Conservation (phyloP, 2,113 vertebrate species). For the Cebus imitator region DNA sequence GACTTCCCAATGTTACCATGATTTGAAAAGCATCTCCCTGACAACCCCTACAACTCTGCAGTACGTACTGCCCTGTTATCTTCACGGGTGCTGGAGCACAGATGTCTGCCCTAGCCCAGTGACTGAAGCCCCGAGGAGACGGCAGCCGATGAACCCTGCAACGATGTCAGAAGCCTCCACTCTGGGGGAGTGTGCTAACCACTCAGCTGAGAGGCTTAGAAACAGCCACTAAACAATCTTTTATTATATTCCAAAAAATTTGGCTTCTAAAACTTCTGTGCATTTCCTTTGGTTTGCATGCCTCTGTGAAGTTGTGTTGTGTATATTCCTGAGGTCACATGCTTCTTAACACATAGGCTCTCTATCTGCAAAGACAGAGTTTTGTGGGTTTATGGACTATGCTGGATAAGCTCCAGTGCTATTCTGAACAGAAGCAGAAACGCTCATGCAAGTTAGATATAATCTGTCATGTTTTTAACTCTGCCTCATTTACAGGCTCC, state of each 20-base stretch:
- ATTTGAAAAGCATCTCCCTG: neutral
- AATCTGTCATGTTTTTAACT: neutral
- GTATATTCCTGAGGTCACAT: neutral
- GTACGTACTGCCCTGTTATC: neutral
- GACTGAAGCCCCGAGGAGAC: neutral
- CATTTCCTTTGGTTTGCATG: neutral
- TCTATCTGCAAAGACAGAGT: neutral
- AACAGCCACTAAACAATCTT: neutral
- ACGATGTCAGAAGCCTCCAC: accelerated
- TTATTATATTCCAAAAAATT: neutral
- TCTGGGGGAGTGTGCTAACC: neutral
- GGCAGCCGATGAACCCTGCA: neutral
- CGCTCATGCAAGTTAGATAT: neutral
- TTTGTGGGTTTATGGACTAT: neutral
- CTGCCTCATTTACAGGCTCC: neutral
- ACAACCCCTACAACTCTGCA: neutral
- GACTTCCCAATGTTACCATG: neutral
- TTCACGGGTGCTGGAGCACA: neutral
- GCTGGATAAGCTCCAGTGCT: neutral
- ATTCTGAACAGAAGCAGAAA: neutral
- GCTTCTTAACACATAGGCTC: neutral
- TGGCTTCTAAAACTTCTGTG: neutral
- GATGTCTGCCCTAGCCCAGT: neutral
- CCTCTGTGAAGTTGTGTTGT: neutral
- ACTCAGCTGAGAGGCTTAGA: neutral